Percentiles rank a stretch among this genome's conserved stretches.
Conservation (phyloP, 2,113 vertebrate genomes). For the Oncorhynchus tshawytscha region DNA sequence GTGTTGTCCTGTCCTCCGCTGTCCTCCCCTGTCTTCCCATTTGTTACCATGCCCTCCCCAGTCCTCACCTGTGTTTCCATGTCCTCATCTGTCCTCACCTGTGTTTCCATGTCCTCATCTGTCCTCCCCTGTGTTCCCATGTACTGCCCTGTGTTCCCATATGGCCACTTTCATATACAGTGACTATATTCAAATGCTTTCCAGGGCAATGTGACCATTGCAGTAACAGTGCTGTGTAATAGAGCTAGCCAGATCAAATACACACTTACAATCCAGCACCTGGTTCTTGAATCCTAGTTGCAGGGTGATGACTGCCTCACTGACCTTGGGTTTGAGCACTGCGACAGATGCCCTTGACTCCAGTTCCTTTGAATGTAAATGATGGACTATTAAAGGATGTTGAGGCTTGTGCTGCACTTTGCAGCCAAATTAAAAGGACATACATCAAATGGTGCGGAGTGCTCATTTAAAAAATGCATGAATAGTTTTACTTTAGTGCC, state of each 20-base stretch:
- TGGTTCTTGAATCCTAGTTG: too few relatives aligned
- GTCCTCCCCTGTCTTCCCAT: background rate
- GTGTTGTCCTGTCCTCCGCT: background rate
- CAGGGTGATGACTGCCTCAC: background rate
- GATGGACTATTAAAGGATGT: too few relatives aligned
- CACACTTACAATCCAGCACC: background rate
- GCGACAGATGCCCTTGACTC: background rate
- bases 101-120: too few relatives aligned
- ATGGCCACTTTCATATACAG: too few relatives aligned
- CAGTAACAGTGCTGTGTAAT: background rate
- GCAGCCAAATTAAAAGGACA: slow-evolving; percentile 64
- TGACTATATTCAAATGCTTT: too few relatives aligned
- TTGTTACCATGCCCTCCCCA: too few relatives aligned
- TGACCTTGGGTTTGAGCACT: slow-evolving; percentile 34
- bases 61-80: background rate
- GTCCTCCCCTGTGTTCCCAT: background rate
- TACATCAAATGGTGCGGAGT: slow-evolving; percentile 66
- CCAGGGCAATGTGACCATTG: too few relatives aligned
- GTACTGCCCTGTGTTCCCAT: too few relatives aligned
- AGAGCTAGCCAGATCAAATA: background rate
- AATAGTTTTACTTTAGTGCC: slow-evolving; percentile 59
- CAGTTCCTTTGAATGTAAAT: too few relatives aligned
- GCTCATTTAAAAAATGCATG: slow-evolving; percentile 69
- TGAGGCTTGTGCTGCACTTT: slow-evolving; percentile 43
- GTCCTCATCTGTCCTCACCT: background rate